These are phyloP conservation scores for Heptranchias perlo DNA, from an alignment of 2,113 vertebrate species.

Conservation along the genomic window DNA sequence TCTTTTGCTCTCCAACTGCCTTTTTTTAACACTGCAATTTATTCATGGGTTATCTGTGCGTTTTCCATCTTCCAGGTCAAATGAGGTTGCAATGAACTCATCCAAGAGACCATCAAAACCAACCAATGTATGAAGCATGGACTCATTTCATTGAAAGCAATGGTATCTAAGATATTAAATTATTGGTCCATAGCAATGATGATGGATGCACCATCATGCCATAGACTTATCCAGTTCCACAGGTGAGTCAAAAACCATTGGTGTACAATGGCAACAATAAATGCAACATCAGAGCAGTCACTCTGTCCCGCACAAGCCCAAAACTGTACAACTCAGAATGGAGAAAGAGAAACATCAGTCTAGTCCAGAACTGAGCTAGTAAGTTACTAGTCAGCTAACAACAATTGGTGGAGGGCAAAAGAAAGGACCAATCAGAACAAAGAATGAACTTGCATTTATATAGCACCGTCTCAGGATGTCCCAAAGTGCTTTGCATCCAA, in stretches of 20 bases:
- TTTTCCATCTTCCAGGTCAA: neutral
- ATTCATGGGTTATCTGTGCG: neutral
- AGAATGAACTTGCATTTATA: too few relatives aligned
- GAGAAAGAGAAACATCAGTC: too few relatives aligned
- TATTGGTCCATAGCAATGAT: neutral
- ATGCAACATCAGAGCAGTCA: neutral
- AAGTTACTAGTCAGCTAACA: too few relatives aligned
- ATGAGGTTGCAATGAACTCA: neutral
- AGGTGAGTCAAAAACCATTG: neutral
- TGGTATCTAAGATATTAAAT: neutral
- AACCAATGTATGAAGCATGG: neutral
- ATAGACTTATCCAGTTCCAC: neutral
- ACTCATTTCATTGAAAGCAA: neutral
- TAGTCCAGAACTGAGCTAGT: too few relatives aligned
- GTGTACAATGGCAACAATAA: neutral
- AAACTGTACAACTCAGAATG: too few relatives aligned
- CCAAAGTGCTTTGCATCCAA: too few relatives aligned
- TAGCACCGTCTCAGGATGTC: too few relatives aligned
- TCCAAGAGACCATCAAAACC: neutral
- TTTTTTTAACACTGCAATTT: neutral
- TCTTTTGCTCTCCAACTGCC: neutral
- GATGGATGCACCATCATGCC: neutral
- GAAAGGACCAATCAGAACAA: too few relatives aligned
- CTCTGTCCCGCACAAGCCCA: too few relatives aligned
- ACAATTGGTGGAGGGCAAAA: too few relatives aligned